Evolutionary conservation across 2,113 vertebrate species (phyloP), one percentile per base, ranked within the genome.

Genomic region (Hepsetus odoe): DNA sequence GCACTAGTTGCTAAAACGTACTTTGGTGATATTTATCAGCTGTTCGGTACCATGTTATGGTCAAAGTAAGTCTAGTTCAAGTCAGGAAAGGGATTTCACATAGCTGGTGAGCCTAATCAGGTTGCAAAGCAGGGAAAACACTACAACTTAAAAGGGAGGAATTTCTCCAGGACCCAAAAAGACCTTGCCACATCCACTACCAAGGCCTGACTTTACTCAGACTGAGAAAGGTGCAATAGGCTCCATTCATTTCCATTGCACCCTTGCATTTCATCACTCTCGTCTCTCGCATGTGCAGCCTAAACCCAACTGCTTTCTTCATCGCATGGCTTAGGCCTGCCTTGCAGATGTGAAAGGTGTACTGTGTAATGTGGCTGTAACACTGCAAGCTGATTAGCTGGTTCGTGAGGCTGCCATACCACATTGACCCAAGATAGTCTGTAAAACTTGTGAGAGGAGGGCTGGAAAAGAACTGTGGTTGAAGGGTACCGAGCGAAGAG

Each of bases 281-380:
- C 14, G 53, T 55, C 32, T 65, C 77, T 72, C 22, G 59, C 49
- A 58, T 72, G 67, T 72, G 68, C 68, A 72, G 22, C 72, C 76
- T 58, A 72, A 68, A 79, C 49, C 68, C 69, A 62, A 53, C 42
- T 64, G n/a, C 56, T 64, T 79, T 58, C 58, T 72, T 35, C 56
- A n/a, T 68, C 68, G 33, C 44, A 64, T 55, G 46, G 68, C 53
- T 32, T 22, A 55, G 9, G 65, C 33, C 56, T 65, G 77, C 33
- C 46, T 72, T 46, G 9, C 76, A 79, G 68, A 79, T 72, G 76
- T 62, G 68, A 71, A 79, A 72, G 76, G 76, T 71, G 68, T 58
- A 53, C 67, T 71, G 55, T 53, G 68, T 78, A 79, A 53, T 65
- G 77, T 79, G 77, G 68, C 59, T 53, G 68, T 72, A 65, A 59